Base-by-base conservation (phyloP, 1,140 invertebrate genomes). In the Copidosoma floridanum region DNA sequence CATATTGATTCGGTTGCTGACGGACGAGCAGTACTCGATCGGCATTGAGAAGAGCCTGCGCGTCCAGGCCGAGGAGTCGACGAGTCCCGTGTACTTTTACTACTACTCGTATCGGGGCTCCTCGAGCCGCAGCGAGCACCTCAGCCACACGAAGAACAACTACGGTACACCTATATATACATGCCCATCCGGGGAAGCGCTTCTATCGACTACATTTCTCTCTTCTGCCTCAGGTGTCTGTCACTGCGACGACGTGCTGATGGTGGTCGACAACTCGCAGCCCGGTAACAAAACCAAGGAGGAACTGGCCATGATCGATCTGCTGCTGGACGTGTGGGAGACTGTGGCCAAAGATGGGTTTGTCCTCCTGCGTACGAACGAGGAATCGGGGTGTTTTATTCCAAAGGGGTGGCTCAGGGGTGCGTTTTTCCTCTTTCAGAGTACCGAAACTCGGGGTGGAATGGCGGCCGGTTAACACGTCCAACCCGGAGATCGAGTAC, bases 1-100 rank as follows among this genome's bases (percentile, higher is more conserved):
- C 14, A 5, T 2, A n/a, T 29, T 50, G 23, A 57, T 40, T 23
- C 16, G 18, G 14, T 37, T 57, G 44, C 23, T 57, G 14, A 27
- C 55, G 11, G 44, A 50, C n/a, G 37, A 57, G 3, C 32, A 57
- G 27, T 40, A 48, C 18, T 21, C 21, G 0, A 48, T 26, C 20
- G 21, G 20, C 10, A 57, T 48, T 6, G 44, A 48, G 12, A 12
- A 21, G 21, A 24, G 29, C 7, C 16, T 50, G 5, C 3, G 35
- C 10, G 7, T 40, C 2, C 54, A 57, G 11, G 54, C 54, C 1
- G 23, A 21, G 11, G 54, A 29, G 24, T 11, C 14, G 0, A 38
- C 47, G 41, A 57, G 44, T 11, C 55, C 44, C 0, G 32, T 57
- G 18, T 48, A 57, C 21, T 50, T 57, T 37, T 57, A 57, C 18